Percentiles rank a stretch among this genome's conserved stretches.
Evolutionary conservation across 2,888 invertebrate species (phyloP).

Genomic region (Blera fallax): DNA sequence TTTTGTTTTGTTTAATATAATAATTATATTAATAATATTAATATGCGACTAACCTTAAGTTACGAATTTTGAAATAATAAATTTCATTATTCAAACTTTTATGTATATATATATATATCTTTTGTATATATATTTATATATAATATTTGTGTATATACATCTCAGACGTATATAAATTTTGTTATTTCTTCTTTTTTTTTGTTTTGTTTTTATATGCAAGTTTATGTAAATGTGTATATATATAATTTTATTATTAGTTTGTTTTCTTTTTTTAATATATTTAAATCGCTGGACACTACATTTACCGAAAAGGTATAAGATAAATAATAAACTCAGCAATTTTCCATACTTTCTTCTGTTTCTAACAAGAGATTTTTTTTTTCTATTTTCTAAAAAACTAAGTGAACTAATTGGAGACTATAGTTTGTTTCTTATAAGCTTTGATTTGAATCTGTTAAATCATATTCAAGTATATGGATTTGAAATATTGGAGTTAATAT

Average conservation of each 20-base stretch:
- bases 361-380: background rate
- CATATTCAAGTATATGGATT: background rate
- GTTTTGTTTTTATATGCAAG: constrained; percentile 41
- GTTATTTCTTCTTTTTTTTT: constrained; percentile 19
- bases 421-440: background rate
- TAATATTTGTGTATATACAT: constrained; percentile 57
- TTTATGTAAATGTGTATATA: constrained; percentile 69
- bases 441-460: background rate
- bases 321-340: constrained; percentile 53
- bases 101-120: constrained; percentile 47
- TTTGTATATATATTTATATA: constrained; percentile 54
- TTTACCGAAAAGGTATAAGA: constrained; percentile 27
- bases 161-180: constrained; percentile 64
- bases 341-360: constrained; percentile 10
- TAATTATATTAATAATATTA: constrained; percentile 67
- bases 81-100: constrained; percentile 63
- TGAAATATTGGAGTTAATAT: constrained; percentile 1
- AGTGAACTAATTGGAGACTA: constrained; percentile 44
- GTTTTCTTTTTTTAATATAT: constrained; percentile 22
- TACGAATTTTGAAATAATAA: constrained; percentile 70
- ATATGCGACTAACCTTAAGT: constrained; percentile 64
- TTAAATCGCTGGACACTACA: constrained; percentile 53
- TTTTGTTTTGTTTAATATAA: constrained; percentile 48
- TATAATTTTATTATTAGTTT: constrained; percentile 54
- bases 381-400: constrained; percentile 34